Conservation (phyloP, 2,113 vertebrate genomes). For the Sylvietta virens region DNA sequence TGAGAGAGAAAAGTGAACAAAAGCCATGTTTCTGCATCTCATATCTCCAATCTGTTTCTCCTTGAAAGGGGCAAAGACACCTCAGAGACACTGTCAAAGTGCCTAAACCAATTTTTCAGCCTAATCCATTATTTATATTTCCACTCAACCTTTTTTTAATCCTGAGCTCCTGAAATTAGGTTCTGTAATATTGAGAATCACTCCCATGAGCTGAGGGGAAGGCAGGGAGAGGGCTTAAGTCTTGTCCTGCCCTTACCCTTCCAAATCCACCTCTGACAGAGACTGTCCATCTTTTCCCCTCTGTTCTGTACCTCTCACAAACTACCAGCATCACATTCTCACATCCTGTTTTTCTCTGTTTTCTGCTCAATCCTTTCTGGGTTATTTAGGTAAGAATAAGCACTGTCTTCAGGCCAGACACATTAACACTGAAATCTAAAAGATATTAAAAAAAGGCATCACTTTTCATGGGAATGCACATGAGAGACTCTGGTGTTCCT, state of each 20-base stretch:
- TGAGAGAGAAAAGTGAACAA: slow-evolving; percentile 18
- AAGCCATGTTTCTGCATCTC: background rate
- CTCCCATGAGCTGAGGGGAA: background rate
- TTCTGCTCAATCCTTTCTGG: background rate
- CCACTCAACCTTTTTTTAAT: background rate
- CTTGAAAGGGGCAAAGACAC: slow-evolving; percentile 12
- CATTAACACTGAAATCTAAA: background rate
- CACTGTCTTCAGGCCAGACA: background rate
- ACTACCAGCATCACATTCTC: background rate
- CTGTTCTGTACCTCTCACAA: background rate
- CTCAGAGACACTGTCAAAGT: background rate
- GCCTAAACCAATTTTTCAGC: slow-evolving; percentile 13
- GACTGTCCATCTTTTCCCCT: background rate
- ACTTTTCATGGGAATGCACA: background rate
- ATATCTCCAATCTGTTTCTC: background rate
- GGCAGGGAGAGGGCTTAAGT: background rate
- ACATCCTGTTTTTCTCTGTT: background rate
- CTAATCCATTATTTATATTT: slow-evolving; percentile 12
- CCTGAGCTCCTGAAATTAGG: background rate
- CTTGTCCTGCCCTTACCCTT: background rate
- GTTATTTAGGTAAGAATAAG: background rate
- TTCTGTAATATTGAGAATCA: background rate
- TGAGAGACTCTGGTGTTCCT: background rate
- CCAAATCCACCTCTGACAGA: background rate
- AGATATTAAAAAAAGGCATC: background rate